Evolutionary conservation across 2,888 invertebrate species (phyloP).

Genomic region (Keiferia lycopersicella): DNA sequence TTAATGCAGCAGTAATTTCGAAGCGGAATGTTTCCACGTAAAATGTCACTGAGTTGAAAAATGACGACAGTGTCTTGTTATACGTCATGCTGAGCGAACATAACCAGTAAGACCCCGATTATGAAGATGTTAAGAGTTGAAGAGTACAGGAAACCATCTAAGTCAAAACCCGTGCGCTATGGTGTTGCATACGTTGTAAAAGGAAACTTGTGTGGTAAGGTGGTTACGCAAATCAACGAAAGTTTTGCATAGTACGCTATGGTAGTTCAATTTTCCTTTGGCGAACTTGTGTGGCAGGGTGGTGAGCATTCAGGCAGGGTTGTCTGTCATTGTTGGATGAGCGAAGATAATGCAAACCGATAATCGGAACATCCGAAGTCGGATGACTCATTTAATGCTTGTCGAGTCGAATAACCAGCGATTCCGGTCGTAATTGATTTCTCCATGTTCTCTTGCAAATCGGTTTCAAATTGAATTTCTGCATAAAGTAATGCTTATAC

Average conservation of each 20-base stretch:
- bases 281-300: neutral
- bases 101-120: conserved; percentile 55
- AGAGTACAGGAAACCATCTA: conserved; percentile 16
- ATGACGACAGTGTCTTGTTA: conserved; percentile 68
- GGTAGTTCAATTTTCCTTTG: neutral
- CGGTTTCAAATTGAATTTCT: neutral
- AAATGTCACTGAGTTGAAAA: conserved; percentile 70
- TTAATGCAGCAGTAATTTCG: conserved; percentile 52
- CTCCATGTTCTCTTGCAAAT: conserved; percentile 8
- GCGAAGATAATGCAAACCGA: conserved; percentile 65
- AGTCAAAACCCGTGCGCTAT: neutral
- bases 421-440: conserved; percentile 28
- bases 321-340: conserved; percentile 63
- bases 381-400: conserved; percentile 74
- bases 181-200: neutral
- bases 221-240: neutral
- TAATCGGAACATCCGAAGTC: conserved; percentile 62
- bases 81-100: conserved; percentile 76
- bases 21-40: conserved; percentile 52
- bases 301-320: conserved; percentile 58
- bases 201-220: neutral
- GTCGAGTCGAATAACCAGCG: conserved; percentile 57
- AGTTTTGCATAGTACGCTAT: neutral
- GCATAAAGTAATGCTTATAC: neutral
- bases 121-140: conserved; percentile 69